Conservation (phyloP, 2,113 vertebrate genomes). For the Pimephales promelas region DNA sequence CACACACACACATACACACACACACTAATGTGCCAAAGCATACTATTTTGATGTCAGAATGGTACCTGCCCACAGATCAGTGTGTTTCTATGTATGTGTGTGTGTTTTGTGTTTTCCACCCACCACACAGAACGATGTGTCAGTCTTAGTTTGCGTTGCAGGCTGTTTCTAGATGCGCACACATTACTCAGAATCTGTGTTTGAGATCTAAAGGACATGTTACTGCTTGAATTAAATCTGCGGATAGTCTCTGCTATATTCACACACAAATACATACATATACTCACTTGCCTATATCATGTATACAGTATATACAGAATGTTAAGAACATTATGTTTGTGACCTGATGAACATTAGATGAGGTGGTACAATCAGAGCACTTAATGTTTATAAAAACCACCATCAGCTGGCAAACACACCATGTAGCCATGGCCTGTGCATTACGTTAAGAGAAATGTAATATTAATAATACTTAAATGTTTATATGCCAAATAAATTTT, state of each 20-base stretch:
- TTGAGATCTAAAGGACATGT: slow-evolving; percentile 6
- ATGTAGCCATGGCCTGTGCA: background rate
- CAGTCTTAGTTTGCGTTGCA: slow-evolving; percentile 27
- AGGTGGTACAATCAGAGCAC: background rate
- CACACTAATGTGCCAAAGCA: background rate
- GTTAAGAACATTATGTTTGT: too few relatives aligned
- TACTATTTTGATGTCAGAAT: slow-evolving; percentile 4
- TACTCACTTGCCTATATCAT: too few relatives aligned
- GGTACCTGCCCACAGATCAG: slow-evolving; percentile 32
- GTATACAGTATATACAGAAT: too few relatives aligned
- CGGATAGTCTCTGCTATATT: background rate
- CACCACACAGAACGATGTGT: slow-evolving; percentile 17
- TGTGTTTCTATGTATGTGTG: slow-evolving; percentile 19
- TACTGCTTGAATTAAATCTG: background rate
- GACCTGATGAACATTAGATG: background rate
- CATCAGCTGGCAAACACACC: background rate
- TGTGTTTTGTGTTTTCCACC: slow-evolving; percentile 50
- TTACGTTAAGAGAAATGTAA: background rate
- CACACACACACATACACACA: background rate
- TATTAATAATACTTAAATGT: background rate
- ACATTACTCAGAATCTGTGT: background rate
- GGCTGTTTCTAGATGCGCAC: slow-evolving; percentile 11
- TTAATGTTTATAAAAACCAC: background rate
- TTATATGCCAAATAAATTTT: background rate
- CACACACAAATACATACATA: background rate